Percentiles rank a stretch among this genome's conserved stretches.
phyloP scores from a whole-genome alignment of 2,888 invertebrate species.

The Yponomeuta plumbellus region DNA sequence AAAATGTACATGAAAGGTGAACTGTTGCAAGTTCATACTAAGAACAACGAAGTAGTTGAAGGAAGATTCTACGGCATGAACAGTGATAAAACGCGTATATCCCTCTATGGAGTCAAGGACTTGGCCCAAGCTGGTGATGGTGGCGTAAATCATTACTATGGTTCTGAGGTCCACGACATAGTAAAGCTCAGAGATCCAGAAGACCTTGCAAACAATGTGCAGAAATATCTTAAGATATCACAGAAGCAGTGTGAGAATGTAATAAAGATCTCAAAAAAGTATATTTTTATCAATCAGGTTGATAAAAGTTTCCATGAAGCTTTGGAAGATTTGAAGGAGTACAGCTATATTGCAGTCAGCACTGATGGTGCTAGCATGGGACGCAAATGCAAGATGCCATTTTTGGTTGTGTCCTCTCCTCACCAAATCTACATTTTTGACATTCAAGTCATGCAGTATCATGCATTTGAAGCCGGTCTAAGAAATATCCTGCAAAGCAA shows the following conservation, averaged over 20 bases:
- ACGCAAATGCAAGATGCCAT: slow-evolving; percentile 68
- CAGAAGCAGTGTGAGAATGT: slow-evolving; percentile 63
- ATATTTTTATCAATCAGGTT: slow-evolving; percentile 65
- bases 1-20: slow-evolving; percentile 67
- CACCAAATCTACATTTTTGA: slow-evolving; percentile 70
- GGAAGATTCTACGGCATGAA: slow-evolving; percentile 65
- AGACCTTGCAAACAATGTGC: slow-evolving; percentile 27
- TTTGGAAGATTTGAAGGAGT: slow-evolving; percentile 51
- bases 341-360: slow-evolving; percentile 53
- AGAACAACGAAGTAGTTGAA: slow-evolving; percentile 59
- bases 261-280: slow-evolving; percentile 58
- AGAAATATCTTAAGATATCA: slow-evolving; percentile 52
- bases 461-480: slow-evolving; percentile 69
- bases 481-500: slow-evolving; percentile 62
- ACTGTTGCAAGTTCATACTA: slow-evolving; percentile 64
- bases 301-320: slow-evolving; percentile 62
- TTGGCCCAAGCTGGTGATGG: slow-evolving; percentile 47
- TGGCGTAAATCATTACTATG: slow-evolving; percentile 59
- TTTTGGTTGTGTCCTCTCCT: slow-evolving; percentile 60
- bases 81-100: slow-evolving; percentile 63
- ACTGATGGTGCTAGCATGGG: slow-evolving; percentile 70
- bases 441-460: slow-evolving; percentile 65
- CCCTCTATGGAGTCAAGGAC: slow-evolving; percentile 62
- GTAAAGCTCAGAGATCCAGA: slow-evolving; percentile 53
- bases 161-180: slow-evolving; percentile 59